Percentiles rank a stretch among this genome's conserved stretches.
Evolutionary conservation across 2,888 invertebrate genomes (phyloP).

Genomic region (Ryuthela nishihirai): DNA sequence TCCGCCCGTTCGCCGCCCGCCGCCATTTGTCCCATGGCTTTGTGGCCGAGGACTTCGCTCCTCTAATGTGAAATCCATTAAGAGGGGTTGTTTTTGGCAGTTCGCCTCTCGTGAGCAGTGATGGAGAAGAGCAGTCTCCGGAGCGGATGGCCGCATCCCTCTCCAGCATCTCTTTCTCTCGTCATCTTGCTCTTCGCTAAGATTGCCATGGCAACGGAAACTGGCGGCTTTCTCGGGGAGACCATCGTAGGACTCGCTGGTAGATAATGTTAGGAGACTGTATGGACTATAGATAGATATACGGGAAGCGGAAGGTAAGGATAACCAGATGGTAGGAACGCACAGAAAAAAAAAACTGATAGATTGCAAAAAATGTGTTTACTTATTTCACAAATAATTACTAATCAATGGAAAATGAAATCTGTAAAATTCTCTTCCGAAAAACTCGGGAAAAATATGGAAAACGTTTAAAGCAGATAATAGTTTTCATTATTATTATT

Average conservation of each 20-base stretch:
- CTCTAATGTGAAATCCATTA: conserved; percentile 41
- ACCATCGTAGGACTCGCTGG: not conserved
- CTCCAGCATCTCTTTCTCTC: conserved; percentile 12
- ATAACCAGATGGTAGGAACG: too few species aligned
- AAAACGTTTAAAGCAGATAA: too few species aligned
- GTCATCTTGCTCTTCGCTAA: conserved; percentile 22
- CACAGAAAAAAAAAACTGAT: too few species aligned
- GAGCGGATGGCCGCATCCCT: conserved; percentile 10
- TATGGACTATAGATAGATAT: too few species aligned
- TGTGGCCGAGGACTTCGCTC: conserved; percentile 34
- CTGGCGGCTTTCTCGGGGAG: not conserved
- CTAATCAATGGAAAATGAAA: too few species aligned
- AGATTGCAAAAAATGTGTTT: too few species aligned
- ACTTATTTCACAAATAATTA: too few species aligned
- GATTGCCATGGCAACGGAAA: not conserved
- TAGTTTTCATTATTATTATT: too few species aligned
- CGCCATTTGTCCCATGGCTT: conserved; percentile 39
- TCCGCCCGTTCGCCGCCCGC: conserved; percentile 4
- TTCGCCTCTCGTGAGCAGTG: conserved; percentile 20
- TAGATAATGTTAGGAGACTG: too few species aligned
- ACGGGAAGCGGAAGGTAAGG: too few species aligned
- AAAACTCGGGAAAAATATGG: too few species aligned
- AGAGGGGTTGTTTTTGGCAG: conserved; percentile 39
- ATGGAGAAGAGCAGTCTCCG: conserved; percentile 26
- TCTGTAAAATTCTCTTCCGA: too few species aligned